Conservation (phyloP, 2,113 vertebrate genomes). For the Microcebus tavaratra region DNA sequence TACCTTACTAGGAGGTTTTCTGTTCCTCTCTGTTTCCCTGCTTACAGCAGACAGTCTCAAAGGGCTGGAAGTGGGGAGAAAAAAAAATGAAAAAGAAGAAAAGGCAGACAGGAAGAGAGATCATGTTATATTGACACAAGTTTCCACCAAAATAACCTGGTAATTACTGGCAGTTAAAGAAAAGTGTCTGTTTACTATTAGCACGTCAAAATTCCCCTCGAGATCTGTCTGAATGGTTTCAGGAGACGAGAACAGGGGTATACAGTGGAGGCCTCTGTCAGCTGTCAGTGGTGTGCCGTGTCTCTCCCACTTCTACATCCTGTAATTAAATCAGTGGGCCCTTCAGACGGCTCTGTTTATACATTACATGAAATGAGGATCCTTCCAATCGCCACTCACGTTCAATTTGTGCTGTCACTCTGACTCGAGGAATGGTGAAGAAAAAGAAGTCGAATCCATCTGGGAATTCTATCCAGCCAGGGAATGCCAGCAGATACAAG, state of each 20-base stretch:
- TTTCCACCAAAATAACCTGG: conserved; percentile 25
- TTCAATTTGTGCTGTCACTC: not conserved
- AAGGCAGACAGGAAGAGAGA: not conserved
- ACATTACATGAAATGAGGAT: conserved; percentile 25
- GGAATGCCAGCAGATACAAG: not conserved
- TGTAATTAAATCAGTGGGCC: conserved; percentile 59
- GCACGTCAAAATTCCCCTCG: not conserved
- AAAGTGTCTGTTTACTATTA: not conserved
- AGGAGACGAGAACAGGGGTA: not conserved
- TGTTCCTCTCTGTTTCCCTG: not conserved
- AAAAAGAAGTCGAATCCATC: not conserved
- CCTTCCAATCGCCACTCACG: not conserved
- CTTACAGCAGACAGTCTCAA: not conserved
- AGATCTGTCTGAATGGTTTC: not conserved
- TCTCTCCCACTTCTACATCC: not conserved
- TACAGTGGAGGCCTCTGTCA: not conserved
- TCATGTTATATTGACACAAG: not conserved
- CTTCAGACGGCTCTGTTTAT: conserved; percentile 45
- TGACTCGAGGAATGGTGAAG: not conserved
- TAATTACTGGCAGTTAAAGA: not conserved
- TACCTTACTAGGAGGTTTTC: not conserved
- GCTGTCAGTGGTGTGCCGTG: not conserved
- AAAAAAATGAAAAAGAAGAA: not conserved
- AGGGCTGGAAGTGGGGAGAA: not conserved
- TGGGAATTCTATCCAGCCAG: not conserved